Conservation (phyloP, 2,888 invertebrate genomes). For the Archaeoteleia sp. region DNA sequence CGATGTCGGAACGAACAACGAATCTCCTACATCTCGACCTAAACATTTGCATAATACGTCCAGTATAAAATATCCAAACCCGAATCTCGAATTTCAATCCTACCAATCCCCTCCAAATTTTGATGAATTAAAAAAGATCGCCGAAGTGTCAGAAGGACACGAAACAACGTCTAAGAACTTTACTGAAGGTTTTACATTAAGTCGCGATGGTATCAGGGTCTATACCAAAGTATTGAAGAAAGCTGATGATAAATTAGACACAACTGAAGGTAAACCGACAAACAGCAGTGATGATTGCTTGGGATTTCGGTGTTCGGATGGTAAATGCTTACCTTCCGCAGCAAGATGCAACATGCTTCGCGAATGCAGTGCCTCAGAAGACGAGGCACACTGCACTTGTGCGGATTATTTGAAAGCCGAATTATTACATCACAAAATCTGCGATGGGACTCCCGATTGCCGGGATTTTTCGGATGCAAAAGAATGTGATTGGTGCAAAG, state of each 20-base stretch:
- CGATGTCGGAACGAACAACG: conserved; percentile 59
- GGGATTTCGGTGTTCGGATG: conserved; percentile 79
- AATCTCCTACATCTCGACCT: conserved; percentile 31
- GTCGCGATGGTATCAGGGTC: neutral
- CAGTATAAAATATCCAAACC: conserved; percentile 7
- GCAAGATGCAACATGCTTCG: conserved; percentile 83
- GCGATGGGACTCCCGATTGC: conserved; percentile 87
- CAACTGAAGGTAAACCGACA: too few relatives aligned
- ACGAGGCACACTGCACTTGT: conserved; percentile 84
- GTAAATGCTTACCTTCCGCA: conserved; percentile 80
- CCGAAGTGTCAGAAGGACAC: conserved; percentile 64
- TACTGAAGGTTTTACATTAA: neutral
- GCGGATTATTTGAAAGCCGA: conserved; percentile 85
- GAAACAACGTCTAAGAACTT: conserved; percentile 31
- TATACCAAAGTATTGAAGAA: too few relatives aligned
- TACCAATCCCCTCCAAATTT: conserved; percentile 55
- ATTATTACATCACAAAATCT: conserved; percentile 83
- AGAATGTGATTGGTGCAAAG: conserved; percentile 85
- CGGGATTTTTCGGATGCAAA: conserved; percentile 88
- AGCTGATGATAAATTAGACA: conserved; percentile 11
- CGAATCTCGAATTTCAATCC: conserved; percentile 21
- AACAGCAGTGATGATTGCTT: too few relatives aligned
- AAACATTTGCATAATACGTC: conserved; percentile 1
- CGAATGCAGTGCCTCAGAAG: conserved; percentile 83
- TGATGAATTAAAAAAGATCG: conserved; percentile 67